phyloP scores from a whole-genome alignment of 2,888 invertebrate species.

The Pycnomerus fuliginosus region DNA sequence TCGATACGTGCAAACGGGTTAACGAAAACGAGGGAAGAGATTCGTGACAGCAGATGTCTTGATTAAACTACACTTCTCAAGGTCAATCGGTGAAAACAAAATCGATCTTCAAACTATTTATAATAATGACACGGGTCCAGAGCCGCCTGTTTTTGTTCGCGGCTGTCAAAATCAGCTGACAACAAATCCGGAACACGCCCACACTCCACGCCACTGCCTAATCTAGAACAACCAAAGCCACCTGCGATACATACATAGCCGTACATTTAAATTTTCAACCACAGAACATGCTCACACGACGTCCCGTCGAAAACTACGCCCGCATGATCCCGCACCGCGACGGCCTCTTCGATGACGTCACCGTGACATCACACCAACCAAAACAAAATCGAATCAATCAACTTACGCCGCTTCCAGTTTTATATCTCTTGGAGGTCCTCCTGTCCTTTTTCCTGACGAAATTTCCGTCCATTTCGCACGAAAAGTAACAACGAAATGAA shows the following conservation, averaged over 20 bases:
- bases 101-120: too few relatives aligned
- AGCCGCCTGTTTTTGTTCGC: too few relatives aligned
- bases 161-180: neutral
- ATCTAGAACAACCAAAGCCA: slow-evolving; percentile 9
- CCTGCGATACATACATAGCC: slow-evolving; percentile 18
- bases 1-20: too few relatives aligned
- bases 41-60: too few relatives aligned
- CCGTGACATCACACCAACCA: slow-evolving; percentile 4
- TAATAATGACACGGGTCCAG: too few relatives aligned
- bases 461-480: neutral
- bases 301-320: slow-evolving; percentile 23
- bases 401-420: slow-evolving; percentile 22
- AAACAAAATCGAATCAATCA: neutral
- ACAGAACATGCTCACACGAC: slow-evolving; percentile 12
- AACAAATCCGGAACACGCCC: slow-evolving; percentile 1
- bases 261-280: slow-evolving; percentile 17
- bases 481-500: neutral
- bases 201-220: neutral
- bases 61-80: too few relatives aligned
- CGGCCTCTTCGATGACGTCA: slow-evolving; percentile 8
- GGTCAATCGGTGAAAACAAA: too few relatives aligned
- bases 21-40: too few relatives aligned
- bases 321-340: slow-evolving; percentile 1
- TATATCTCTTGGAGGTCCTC: slow-evolving; percentile 11
- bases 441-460: slow-evolving; percentile 3